Evolutionary conservation across 92 coral and sea anemone genomes (phyloP).

Genomic region (Diadumene lineata): DNA sequence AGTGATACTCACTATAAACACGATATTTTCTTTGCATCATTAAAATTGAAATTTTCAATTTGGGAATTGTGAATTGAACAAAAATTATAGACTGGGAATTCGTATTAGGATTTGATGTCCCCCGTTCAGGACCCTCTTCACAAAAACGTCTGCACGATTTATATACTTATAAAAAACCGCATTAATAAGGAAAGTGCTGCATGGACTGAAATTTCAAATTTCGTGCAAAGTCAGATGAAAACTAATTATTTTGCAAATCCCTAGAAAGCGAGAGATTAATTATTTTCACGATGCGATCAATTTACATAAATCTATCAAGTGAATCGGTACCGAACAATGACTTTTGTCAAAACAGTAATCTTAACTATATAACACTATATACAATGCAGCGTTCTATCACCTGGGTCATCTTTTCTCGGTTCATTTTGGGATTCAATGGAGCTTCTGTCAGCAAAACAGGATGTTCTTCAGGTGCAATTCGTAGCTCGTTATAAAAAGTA

Average conservation of each 20-base stretch:
- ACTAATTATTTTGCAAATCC: not conserved
- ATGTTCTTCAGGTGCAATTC: constrained; percentile 92
- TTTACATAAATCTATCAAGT: not conserved
- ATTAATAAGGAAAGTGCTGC: no score
- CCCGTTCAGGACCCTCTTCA: no score
- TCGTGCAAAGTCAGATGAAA: not conserved
- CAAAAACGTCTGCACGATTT: no score
- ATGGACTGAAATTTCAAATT: not conserved
- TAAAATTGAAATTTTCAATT: no score
- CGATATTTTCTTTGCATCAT: no score
- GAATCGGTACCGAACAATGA: not conserved
- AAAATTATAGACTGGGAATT: no score
- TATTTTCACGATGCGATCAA: not conserved
- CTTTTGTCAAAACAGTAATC: not conserved
- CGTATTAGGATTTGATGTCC: no score
- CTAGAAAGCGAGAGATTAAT: not conserved
- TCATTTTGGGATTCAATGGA: constrained; percentile 92
- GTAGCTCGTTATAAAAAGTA: constrained; percentile 84
- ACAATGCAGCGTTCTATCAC: constrained; percentile 34
- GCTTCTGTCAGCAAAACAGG: constrained; percentile 93
- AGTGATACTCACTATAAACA: no score
- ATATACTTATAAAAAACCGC: no score
- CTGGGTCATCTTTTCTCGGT: constrained; percentile 96
- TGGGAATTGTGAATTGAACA: no score
- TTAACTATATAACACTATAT: not conserved